These are phyloP conservation scores for Spodoptera litura DNA, from an alignment of 1,140 invertebrate genomes.

Conservation along the genomic window DNA sequence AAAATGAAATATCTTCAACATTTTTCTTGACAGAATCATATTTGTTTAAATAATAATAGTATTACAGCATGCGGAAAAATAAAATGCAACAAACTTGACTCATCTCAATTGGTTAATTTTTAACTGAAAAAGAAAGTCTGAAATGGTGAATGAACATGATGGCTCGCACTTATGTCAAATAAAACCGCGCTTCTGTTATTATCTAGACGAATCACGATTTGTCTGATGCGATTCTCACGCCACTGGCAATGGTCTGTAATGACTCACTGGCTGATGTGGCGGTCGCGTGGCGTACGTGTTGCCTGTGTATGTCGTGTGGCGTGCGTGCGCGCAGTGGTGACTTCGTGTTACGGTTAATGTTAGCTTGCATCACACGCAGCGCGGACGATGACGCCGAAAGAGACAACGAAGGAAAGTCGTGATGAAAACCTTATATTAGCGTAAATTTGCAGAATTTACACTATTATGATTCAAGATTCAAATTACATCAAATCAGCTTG, in stretches of 20 bases:
- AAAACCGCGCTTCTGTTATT: constrained; percentile 66
- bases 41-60: background rate
- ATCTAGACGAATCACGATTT: constrained; percentile 73
- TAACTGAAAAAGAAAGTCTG: constrained; percentile 68
- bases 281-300: constrained; percentile 27
- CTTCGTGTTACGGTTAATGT: constrained; percentile 62
- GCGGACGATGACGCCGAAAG: constrained; percentile 56
- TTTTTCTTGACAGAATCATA: too few species aligned
- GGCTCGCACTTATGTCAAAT: constrained; percentile 71
- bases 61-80: background rate
- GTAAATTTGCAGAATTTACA: background rate
- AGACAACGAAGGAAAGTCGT: constrained; percentile 61
- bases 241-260: constrained; percentile 59
- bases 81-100: background rate
- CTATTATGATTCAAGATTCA: constrained; percentile 27
- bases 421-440: constrained; percentile 49
- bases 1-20: too few species aligned
- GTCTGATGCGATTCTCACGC: constrained; percentile 71
- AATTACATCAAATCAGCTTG: constrained; percentile 24
- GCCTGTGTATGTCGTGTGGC: constrained; percentile 25
- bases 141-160: constrained; percentile 69
- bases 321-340: constrained; percentile 47
- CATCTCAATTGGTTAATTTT: background rate
- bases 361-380: constrained; percentile 62
- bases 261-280: constrained; percentile 55